Percentiles rank a stretch among this genome's conserved stretches.
phyloP scores from a whole-genome alignment of 2,797 vertebrate species.

The Pangasius larnaudii region DNA sequence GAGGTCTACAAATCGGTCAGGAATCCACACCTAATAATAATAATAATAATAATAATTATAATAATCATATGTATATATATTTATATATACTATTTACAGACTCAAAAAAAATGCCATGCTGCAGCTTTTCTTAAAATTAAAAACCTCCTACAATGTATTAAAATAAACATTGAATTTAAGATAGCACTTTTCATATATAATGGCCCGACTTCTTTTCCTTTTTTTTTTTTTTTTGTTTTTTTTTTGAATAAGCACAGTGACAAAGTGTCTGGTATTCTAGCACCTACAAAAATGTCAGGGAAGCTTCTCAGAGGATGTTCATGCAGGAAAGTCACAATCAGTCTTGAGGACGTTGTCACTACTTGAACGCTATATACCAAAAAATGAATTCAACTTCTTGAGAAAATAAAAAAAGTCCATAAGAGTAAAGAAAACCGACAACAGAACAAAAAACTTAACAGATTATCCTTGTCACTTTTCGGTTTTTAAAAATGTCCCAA shows the following conservation, averaged over 20 bases:
- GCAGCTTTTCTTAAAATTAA: conserved; percentile 95
- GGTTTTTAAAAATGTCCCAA: conserved; percentile 77
- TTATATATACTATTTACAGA: conserved; percentile 97
- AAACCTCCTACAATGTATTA: conserved; percentile 98
- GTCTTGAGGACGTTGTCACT: conserved; percentile 91
- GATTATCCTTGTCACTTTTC: conserved; percentile 79
- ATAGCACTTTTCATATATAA: conserved; percentile 95
- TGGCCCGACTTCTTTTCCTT: conserved; percentile 74
- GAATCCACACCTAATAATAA: conserved; percentile 96
- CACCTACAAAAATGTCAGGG: conserved; percentile 90
- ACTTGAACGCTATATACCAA: conserved; percentile 86
- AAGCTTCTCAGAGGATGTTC: conserved; percentile 82
- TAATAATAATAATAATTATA: conserved; percentile 89
- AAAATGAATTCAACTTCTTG: conserved; percentile 77
- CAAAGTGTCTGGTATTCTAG: conserved; percentile 88
- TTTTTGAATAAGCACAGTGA: conserved; percentile 86
- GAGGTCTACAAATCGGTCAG: conserved; percentile 89
- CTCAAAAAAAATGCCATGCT: conserved; percentile 94
- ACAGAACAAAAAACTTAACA: conserved; percentile 73
- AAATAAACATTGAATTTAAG: conserved; percentile 99
- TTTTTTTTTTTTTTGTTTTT: conserved; percentile 74
- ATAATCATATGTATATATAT: conserved; percentile 89
- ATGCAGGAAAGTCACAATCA: conserved; percentile 89
- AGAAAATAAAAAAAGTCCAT: conserved; percentile 77
- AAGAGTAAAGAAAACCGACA: conserved; percentile 64